phyloP scores from a whole-genome alignment of 2,113 vertebrate genomes.

The Charadrius vociferus region DNA sequence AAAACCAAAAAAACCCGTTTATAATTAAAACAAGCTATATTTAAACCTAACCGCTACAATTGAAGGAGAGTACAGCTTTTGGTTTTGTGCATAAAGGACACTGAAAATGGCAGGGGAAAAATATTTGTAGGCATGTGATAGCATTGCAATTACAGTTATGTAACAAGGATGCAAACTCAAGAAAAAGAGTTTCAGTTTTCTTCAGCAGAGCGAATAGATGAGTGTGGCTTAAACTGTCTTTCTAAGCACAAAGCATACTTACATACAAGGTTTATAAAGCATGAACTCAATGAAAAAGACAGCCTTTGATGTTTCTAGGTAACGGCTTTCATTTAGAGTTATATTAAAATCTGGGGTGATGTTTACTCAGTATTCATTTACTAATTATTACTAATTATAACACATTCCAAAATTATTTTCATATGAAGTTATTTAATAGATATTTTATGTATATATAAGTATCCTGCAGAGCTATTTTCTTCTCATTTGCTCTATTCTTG shows the following conservation, averaged over 20 bases:
- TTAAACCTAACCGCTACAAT: not conserved
- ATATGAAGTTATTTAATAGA: not conserved
- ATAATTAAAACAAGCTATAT: not conserved
- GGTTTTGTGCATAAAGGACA: not conserved
- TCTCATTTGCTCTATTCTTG: not conserved
- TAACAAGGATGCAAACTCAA: not conserved
- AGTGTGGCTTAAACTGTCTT: not conserved
- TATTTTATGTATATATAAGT: not conserved
- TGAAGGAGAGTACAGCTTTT: not conserved
- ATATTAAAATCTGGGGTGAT: not conserved
- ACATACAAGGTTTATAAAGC: not conserved
- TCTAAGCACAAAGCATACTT: not conserved
- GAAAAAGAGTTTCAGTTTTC: not conserved
- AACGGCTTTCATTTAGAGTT: not conserved
- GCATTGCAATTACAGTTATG: not conserved
- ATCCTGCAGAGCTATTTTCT: not conserved
- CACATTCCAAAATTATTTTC: not conserved
- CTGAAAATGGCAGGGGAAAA: not conserved
- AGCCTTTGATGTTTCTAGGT: not conserved
- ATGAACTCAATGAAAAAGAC: not conserved
- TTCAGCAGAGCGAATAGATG: not conserved
- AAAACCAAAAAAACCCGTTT: not conserved
- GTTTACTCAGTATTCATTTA: not conserved
- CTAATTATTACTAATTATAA: not conserved
- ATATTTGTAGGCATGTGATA: not conserved